Evolutionary conservation across 2,888 invertebrate genomes (phyloP).

Genomic region (Nymphalis c-album): DNA sequence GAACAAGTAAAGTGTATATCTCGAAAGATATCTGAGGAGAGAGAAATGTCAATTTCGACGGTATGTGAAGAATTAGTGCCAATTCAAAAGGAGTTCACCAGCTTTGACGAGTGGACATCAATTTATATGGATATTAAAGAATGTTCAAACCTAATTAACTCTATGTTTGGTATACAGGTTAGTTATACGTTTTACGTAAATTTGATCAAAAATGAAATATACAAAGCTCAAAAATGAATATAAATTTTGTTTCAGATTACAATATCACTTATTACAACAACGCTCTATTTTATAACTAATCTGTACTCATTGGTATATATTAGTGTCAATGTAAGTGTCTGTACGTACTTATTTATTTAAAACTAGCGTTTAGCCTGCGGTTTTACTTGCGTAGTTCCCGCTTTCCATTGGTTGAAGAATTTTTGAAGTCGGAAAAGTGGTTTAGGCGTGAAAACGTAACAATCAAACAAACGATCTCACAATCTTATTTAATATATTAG

Average conservation of each 20-base stretch:
- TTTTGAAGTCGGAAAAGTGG: too few species aligned
- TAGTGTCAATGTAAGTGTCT: not conserved
- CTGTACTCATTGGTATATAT: not conserved
- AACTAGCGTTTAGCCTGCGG: too few species aligned
- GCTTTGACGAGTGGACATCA: conserved; percentile 15
- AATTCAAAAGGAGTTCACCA: not conserved
- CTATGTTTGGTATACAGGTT: conserved; percentile 24
- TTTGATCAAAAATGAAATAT: too few species aligned
- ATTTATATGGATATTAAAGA: conserved; percentile 20
- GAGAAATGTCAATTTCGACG: not conserved
- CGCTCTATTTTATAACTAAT: not conserved
- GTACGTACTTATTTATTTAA: not conserved
- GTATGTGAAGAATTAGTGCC: not conserved
- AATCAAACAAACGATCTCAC: too few species aligned
- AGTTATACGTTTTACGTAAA: not conserved
- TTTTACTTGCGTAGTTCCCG: too few species aligned
- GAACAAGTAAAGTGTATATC: conserved; percentile 18
- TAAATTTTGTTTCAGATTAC: too few species aligned
- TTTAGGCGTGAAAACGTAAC: too few species aligned
- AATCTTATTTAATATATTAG: too few species aligned
- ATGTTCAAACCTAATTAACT: conserved; percentile 19
- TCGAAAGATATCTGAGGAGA: conserved; percentile 12
- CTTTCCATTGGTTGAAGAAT: too few species aligned
- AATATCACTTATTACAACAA: too few species aligned
- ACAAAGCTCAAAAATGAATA: too few species aligned